These are phyloP conservation scores for Gymnarchus niloticus DNA, from an alignment of 2,113 vertebrate species.

Conservation along the genomic window DNA sequence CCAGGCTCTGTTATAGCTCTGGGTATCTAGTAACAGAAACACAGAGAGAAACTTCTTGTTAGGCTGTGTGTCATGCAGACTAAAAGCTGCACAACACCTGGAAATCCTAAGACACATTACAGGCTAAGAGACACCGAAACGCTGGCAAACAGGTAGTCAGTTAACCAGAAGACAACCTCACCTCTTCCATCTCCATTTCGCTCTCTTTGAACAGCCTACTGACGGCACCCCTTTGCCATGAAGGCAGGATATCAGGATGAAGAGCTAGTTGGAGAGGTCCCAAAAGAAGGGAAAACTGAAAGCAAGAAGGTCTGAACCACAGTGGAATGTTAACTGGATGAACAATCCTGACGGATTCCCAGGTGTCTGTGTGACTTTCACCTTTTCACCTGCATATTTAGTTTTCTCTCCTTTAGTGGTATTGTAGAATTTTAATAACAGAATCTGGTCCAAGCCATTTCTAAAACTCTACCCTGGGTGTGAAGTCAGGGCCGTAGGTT, in stretches of 20 bases:
- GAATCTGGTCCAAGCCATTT: background rate
- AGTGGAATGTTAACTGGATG: background rate
- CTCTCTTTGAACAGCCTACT: conserved; percentile 33
- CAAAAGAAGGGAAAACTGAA: background rate
- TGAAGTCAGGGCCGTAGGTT: no score
- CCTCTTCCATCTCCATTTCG: conserved; percentile 3
- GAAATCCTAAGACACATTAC: no score
- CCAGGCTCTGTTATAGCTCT: background rate
- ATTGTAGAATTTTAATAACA: no score
- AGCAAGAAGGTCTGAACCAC: background rate
- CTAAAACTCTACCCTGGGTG: background rate
- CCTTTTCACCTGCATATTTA: background rate
- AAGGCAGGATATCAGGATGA: conserved; percentile 41
- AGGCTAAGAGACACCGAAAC: no score
- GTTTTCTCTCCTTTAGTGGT: background rate
- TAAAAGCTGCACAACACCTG: no score
- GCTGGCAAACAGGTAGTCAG: no score
- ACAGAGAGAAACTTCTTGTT: background rate
- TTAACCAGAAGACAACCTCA: background rate
- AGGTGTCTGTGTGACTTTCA: background rate
- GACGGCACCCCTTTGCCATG: conserved; percentile 51
- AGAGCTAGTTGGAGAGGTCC: conserved; percentile 41
- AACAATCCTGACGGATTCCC: background rate
- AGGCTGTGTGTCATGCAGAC: background rate
- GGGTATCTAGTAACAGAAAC: background rate